Percentiles rank a stretch among this genome's conserved stretches.
phyloP scores from a whole-genome alignment of 2,113 vertebrate genomes.

The Clarias macrocephalus region DNA sequence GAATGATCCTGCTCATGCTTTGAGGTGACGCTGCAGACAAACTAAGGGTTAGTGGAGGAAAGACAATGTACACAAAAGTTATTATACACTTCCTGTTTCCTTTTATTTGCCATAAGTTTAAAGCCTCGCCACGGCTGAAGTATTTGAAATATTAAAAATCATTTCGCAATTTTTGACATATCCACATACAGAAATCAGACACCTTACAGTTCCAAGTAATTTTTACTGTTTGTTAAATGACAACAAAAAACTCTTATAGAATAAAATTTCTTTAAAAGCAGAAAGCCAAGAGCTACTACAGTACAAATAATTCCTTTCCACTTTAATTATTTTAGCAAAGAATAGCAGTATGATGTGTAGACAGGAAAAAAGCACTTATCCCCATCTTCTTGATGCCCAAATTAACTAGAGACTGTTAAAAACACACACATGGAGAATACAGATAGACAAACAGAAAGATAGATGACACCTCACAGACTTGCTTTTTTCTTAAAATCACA shows the following conservation, averaged over 20 bases:
- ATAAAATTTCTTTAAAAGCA: conserved; percentile 50
- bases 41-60: no score
- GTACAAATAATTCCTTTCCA: conserved; percentile 62
- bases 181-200: conserved; percentile 45
- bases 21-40: no score
- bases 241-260: conserved; percentile 40
- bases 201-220: conserved; percentile 59
- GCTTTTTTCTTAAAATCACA: conserved; percentile 25
- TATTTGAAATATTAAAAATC: no score
- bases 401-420: conserved; percentile 65
- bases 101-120: no score
- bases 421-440: conserved; percentile 15
- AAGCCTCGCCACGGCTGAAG: no score
- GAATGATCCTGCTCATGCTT: no score
- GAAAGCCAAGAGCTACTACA: no score
- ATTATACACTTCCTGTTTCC: no score
- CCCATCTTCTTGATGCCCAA: conserved; percentile 58
- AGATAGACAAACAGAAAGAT: not conserved
- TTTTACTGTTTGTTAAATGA: conserved; percentile 41
- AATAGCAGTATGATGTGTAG: conserved; percentile 62
- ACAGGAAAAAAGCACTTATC: conserved; percentile 64
- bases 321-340: conserved; percentile 72
- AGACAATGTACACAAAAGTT: no score
- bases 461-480: conserved; percentile 13
- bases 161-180: no score